Evolutionary conservation across 2,113 vertebrate genomes (phyloP), one percentile per base, ranked within the genome.

Genomic region (Isichthys henryi): DNA sequence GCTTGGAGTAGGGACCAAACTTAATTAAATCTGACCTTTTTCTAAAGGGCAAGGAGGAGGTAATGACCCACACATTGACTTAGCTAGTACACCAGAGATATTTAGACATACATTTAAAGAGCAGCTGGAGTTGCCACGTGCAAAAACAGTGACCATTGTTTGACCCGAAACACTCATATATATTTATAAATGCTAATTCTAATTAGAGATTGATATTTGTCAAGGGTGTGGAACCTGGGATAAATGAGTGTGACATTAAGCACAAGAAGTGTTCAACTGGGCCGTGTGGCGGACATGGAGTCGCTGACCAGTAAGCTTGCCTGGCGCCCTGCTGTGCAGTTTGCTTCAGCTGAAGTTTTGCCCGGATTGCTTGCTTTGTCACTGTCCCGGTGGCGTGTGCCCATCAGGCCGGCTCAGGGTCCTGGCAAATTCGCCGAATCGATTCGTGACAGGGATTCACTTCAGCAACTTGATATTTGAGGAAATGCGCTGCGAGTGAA

Each of bases 11-110:
- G 43, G 84, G 49, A 77, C 90, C 58, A 83, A 66, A 82, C 58
- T 90, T 91, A 89, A 91, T 89, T 89, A 91, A 89, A 83, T 88
- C 50, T 89, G 88, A 91, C 88, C 90, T 91, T 91, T 87, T n/a
- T 48, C 43, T 77, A 87, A 89, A 91, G 84, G 88, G 88, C 70
- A 91, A 39, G 83, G 88, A 58, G 27, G 77, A 85, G 74, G 49
- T 83, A 49, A 46, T 56, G 80, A 90, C 70, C 86, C 87, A 84
- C 27, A 88, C 35, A 88, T 35, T 50, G 94, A 93, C 94, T 94
- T 94, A 94, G 94, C 94, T 93, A 94, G 94, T 93, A 92, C 93
- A 93, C 93, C 93, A 93, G 95, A 93, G 92, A 88, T 91, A 93
- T 92, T 92, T 91, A 93, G 89, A 56, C 45, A 15, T 39, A 88